phyloP scores from a whole-genome alignment of 2,113 vertebrate species.

The Montifringilla adamsi region DNA sequence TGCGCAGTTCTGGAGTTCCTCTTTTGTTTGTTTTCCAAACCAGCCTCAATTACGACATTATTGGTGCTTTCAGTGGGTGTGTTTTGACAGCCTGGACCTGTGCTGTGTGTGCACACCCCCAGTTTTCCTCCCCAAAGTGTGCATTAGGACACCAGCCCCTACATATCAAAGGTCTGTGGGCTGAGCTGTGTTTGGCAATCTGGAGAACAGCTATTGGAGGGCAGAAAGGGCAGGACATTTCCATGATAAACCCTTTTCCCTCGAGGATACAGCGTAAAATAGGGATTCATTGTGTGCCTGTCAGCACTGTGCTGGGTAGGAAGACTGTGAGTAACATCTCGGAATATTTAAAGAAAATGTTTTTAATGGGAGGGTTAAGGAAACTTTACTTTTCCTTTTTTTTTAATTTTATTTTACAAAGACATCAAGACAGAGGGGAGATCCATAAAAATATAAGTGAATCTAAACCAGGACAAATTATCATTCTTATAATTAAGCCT shows the following conservation, averaged over 20 bases:
- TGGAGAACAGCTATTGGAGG: not conserved
- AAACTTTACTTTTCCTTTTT: not conserved
- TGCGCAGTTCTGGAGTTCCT: not conserved
- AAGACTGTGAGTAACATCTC: slow-evolving; percentile 51
- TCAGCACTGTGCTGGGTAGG: not conserved
- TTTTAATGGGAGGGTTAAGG: not conserved
- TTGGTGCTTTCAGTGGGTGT: slow-evolving; percentile 3
- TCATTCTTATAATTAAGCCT: slow-evolving; percentile 13
- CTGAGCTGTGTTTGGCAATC: not conserved
- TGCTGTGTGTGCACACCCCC: not conserved
- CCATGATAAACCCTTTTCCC: not conserved
- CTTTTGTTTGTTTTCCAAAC: not conserved
- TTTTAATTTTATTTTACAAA: not conserved
- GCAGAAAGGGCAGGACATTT: not conserved
- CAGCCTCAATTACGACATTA: accelerated
- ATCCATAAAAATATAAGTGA: not conserved
- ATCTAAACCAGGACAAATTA: not conserved
- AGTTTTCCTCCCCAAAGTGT: not conserved
- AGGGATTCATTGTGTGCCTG: not conserved
- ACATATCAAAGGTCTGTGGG: slow-evolving; percentile 36
- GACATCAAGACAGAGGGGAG: not conserved
- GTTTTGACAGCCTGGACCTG: not conserved
- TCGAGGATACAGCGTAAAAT: not conserved
- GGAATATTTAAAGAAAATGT: not conserved
- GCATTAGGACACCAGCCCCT: not conserved